Evolutionary conservation across 2,113 vertebrate genomes (phyloP).

Genomic region (Pipra filicauda): DNA sequence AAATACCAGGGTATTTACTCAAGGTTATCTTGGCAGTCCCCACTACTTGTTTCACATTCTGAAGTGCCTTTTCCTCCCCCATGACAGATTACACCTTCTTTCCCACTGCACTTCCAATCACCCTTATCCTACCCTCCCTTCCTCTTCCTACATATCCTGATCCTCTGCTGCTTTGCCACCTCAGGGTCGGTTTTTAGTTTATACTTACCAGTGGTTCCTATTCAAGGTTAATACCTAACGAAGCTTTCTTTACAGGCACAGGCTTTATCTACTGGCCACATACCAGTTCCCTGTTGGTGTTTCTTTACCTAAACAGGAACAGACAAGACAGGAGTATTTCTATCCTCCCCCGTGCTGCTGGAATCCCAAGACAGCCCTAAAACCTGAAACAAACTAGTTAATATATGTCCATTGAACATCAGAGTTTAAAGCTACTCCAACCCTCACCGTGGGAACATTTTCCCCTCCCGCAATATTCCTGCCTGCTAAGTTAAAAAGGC

Average conservation of each 20-base stretch:
- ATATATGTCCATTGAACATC: background rate
- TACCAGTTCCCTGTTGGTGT: background rate
- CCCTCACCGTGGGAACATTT: accelerated
- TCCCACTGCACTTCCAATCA: background rate
- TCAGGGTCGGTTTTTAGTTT: background rate
- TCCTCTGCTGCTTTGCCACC: background rate
- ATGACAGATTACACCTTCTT: background rate
- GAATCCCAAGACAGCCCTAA: background rate
- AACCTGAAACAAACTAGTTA: background rate
- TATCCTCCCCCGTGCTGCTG: background rate
- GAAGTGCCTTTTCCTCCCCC: slow-evolving; percentile 8
- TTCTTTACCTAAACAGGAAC: background rate
- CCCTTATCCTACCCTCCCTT: background rate
- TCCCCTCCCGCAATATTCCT: background rate
- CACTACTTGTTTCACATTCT: background rate
- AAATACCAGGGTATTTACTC: background rate
- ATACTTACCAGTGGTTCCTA: background rate
- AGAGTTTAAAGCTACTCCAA: background rate
- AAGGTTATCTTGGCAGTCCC: background rate
- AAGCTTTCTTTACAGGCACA: background rate
- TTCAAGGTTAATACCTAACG: background rate
- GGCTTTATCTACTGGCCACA: slow-evolving; percentile 18
- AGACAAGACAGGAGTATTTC: background rate
- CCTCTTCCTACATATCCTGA: slow-evolving; percentile 10
- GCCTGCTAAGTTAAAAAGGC: background rate